phyloP scores from a whole-genome alignment of 2,113 vertebrate genomes.

The Thomomys bottae region DNA sequence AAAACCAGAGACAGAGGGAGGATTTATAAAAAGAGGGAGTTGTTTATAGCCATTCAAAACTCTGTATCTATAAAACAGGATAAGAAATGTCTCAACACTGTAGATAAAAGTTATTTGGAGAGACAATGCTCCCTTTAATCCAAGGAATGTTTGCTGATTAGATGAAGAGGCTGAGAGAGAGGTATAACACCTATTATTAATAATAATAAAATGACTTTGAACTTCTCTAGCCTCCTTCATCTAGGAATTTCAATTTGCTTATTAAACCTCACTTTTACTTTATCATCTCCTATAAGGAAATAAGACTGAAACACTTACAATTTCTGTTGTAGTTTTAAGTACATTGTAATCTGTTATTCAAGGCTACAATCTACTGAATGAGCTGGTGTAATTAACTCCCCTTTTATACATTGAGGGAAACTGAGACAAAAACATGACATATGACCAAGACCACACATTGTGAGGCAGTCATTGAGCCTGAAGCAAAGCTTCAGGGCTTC shows the following conservation, averaged over 20 bases:
- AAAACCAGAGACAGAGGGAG: not conserved
- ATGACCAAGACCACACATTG: conserved; percentile 61
- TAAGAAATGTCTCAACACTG: conserved; percentile 59
- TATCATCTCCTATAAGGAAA: conserved; percentile 55
- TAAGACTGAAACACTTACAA: conserved; percentile 41
- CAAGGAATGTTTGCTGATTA: conserved; percentile 67
- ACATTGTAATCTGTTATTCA: conserved; percentile 45
- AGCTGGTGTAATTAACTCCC: conserved; percentile 47
- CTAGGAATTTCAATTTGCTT: conserved; percentile 61
- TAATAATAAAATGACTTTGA: conserved; percentile 71
- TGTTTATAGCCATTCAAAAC: conserved; percentile 57
- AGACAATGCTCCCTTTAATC: conserved; percentile 59
- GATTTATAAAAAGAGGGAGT: conserved; percentile 38
- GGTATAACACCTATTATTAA: conserved; percentile 57
- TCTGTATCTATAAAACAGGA: conserved; percentile 67
- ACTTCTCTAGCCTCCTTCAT: conserved; percentile 63
- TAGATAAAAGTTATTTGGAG: conserved; percentile 68
- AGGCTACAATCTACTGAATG: conserved; percentile 11
- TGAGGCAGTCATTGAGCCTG: not conserved
- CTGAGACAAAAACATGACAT: conserved; percentile 31
- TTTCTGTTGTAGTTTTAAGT: conserved; percentile 53
- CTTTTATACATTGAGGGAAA: conserved; percentile 56
- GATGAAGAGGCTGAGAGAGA: conserved; percentile 27
- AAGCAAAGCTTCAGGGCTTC: conserved; percentile 25
- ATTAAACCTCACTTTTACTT: conserved; percentile 65